These are phyloP conservation scores for Ailurus styani DNA, from an alignment of 2,113 vertebrate genomes.

Conservation along the genomic window DNA sequence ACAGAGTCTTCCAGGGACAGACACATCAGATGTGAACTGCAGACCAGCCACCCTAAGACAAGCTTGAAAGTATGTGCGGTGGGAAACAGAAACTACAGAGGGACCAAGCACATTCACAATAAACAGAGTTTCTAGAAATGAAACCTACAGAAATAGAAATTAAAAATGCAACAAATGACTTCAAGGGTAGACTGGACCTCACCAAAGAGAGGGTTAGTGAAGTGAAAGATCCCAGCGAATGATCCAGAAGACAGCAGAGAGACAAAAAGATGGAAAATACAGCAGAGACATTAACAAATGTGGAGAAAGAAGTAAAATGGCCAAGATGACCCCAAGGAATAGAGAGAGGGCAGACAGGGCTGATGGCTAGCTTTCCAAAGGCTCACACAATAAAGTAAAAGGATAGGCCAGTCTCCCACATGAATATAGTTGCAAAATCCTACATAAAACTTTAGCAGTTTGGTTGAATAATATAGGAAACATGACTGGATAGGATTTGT, in stretches of 20 bases:
- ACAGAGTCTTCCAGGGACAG: rapidly evolving
- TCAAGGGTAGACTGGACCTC: background rate
- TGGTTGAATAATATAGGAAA: background rate
- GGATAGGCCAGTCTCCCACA: background rate
- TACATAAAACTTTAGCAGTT: background rate
- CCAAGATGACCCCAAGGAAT: background rate
- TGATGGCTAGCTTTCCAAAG: background rate
- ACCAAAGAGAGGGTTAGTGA: background rate
- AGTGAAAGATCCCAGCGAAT: background rate
- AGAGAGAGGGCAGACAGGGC: background rate
- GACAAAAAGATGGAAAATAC: background rate
- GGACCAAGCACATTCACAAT: background rate
- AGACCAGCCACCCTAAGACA: background rate
- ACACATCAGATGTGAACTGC: rapidly evolving
- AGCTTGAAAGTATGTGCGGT: background rate
- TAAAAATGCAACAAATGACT: background rate
- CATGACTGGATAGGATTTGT: background rate
- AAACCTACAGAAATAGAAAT: background rate
- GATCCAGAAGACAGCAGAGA: background rate
- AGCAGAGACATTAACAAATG: background rate
- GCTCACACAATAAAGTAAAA: background rate
- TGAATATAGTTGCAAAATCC: background rate
- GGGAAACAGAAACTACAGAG: background rate
- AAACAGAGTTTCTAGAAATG: background rate
- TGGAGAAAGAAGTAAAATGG: background rate